Evolutionary conservation across 1,140 invertebrate genomes (phyloP).

Genomic region (Mizuhopecten yessoensis): DNA sequence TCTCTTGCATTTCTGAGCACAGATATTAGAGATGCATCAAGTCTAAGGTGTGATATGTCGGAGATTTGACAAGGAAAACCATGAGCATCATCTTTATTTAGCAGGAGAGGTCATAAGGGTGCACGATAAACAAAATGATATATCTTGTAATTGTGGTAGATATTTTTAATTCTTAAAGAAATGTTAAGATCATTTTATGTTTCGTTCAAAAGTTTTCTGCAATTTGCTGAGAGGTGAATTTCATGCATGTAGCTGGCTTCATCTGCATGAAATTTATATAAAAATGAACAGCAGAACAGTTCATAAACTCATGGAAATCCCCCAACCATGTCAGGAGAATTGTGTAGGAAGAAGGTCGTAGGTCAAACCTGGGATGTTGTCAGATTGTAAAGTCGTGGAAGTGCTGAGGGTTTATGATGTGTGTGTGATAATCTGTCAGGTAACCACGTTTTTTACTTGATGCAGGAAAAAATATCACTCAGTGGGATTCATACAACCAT

Average conservation of each 20-base stretch:
- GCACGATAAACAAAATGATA: background rate
- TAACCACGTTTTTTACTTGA: background rate
- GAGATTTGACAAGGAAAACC: background rate
- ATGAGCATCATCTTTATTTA: background rate
- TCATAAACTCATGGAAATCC: background rate
- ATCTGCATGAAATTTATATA: background rate
- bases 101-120: background rate
- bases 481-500: background rate
- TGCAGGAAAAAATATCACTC: conserved; percentile 5
- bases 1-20: background rate
- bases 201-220: background rate
- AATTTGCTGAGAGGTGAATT: background rate
- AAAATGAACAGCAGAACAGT: no score
- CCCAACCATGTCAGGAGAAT: background rate
- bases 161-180: background rate
- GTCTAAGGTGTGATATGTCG: background rate
- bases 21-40: background rate
- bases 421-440: conserved; percentile 25
- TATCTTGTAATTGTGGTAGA: background rate
- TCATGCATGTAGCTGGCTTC: background rate
- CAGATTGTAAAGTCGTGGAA: background rate
- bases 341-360: conserved; percentile 4
- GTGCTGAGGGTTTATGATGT: conserved; percentile 32
- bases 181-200: background rate
- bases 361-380: conserved; percentile 17